These are phyloP conservation scores for Ceratotherium simum DNA, from an alignment of 2,113 vertebrate species.

Conservation along the genomic window DNA sequence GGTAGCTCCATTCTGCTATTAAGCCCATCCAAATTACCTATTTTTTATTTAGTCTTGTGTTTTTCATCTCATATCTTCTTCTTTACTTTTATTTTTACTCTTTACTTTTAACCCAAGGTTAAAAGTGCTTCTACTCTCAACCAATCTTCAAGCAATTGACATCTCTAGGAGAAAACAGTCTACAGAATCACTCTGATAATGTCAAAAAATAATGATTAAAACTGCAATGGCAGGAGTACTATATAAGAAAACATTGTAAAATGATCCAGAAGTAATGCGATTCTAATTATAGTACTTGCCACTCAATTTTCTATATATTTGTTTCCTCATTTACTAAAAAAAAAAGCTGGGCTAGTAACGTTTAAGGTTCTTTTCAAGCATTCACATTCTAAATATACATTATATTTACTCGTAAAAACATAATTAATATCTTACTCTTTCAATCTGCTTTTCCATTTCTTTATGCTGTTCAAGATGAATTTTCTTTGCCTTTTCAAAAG, in stretches of 20 bases:
- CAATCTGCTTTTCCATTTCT: conserved; percentile 92
- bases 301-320: conserved; percentile 14
- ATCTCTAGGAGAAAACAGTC: neutral
- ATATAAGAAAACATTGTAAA: neutral
- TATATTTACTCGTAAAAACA: neutral
- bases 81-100: neutral
- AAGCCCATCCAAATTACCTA: neutral
- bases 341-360: neutral
- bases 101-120: neutral
- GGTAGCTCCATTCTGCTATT: neutral
- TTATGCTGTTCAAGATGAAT: conserved; percentile 89
- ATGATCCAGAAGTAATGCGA: neutral
- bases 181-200: conserved; percentile 46
- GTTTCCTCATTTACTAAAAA: conserved; percentile 44
- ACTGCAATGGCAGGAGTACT: neutral
- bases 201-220: conserved; percentile 25
- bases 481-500: conserved; percentile 90
- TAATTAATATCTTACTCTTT: conserved; percentile 88
- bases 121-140: neutral
- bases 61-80: neutral
- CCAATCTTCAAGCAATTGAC: neutral
- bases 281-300: neutral
- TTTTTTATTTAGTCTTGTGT: conserved; percentile 9
- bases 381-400: conserved; percentile 4
- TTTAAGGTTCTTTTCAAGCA: conserved; percentile 47